Evolutionary conservation across 1,140 invertebrate species (phyloP), one percentile per base, ranked within the genome.

Genomic region (Aphelenchoides avenae): DNA sequence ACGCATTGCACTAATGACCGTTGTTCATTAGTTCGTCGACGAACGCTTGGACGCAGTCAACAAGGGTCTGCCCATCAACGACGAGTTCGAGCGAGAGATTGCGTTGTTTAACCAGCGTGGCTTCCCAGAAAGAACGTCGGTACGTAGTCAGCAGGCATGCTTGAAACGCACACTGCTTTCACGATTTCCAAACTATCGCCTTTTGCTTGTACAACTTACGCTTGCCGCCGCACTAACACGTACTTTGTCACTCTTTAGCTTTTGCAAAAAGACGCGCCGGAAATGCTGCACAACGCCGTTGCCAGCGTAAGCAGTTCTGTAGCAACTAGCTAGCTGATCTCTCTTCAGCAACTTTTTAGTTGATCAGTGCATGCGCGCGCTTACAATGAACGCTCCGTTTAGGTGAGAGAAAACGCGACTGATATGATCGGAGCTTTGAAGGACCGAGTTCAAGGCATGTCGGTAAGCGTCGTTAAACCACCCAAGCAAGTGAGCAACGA

Each of bases 361-460:
- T 46, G 31, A 34, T n/a, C n/a, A n/a, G n/a, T n/a, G n/a, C n/a
- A n/a, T n/a, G n/a, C n/a, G n/a, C n/a, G n/a, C n/a, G n/a, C n/a
- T n/a, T n/a, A n/a, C n/a, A 54, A 51, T 15, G 11, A 5, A 15
- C 30, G 26, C 15, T 46, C 50, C 13, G 13, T 69, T 11, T 33
- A 69, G 66, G 70, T 71, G n/a, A 54, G 53, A 39, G 68, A 70
- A 36, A 72, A 72, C 31, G 68, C 68, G 15, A 72, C 11, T 39
- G 68, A 71, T 36, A 58, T 72, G 4, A 68, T 71, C 39, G 69
- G 55, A 27, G 69, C 64, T 13, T 43, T 71, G 29, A 71, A 71
- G 22, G 70, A 70, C 9, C 49, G 48, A 54, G 41, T 69, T 13
- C 50, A 54, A 15, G 52, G 57, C 7, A 68, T 70, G 11, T 48